Base-by-base conservation (phyloP, 2,797 vertebrate genomes). In the Enteromius thamalakanensis region DNA sequence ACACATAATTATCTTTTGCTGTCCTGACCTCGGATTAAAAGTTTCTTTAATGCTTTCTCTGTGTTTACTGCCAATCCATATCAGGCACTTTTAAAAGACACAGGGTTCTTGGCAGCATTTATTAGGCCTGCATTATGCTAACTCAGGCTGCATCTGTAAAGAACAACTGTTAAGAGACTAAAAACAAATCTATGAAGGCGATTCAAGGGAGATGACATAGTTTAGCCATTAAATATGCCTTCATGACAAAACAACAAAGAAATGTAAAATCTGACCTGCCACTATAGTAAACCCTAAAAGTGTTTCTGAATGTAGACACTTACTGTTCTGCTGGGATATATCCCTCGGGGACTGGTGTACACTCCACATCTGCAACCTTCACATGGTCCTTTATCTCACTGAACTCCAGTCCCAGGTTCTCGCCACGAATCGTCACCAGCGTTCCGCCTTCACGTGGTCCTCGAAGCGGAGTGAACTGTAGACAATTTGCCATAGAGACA, bases 311-410 rank as follows among this genome's bases (percentile, higher is more conserved):
- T 42, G 6, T 9, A 19, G 17, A 60, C 79, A 96, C 97, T 97
- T 91, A 99, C 97, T 99, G 98, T 86, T 99, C 98, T 0, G 98
- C 98, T 1, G 98, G 97, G 87, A 99, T 96, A 92, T 99, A 99
- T 85, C 97, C 98, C 2, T 98, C 97, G 1, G 93, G 95, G 85
- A 98, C 93, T 0, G 98, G 97, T n/a, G 91, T 96, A 89, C 98
- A 99, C 26, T 98, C 97, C 89, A 99, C 98, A 0, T 97, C 96
- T 0, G 98, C 98, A 89, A 99, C 97, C 87, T 96, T 97, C 87
- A 99, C 97, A 0, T 97, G 93, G 6, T 92, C 95, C 1, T 96
- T 94, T 9, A 99, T 99, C 87, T 99, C 98, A 49, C 92, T 90
- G 91, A 99, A 99, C 42, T 98, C 97, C 92, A 99, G 92, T 0